phyloP scores from a whole-genome alignment of 2,888 invertebrate genomes.

The Pecten maximus region DNA sequence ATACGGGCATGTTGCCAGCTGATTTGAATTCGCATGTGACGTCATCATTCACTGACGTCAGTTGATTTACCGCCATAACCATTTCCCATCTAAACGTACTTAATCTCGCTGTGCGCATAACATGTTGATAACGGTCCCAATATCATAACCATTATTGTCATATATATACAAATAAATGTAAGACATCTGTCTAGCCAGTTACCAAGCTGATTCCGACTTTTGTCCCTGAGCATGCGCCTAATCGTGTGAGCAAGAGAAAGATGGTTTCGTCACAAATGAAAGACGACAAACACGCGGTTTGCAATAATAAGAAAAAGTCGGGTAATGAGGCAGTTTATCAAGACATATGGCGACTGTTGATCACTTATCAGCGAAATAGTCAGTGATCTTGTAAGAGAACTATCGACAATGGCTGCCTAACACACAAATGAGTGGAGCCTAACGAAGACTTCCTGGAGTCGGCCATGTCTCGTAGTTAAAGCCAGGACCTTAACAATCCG shows the following conservation, averaged over 20 bases:
- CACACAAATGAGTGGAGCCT: background rate
- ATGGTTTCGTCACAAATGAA: background rate
- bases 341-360: background rate
- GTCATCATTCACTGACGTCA: too few relatives aligned
- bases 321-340: background rate
- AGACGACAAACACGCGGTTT: background rate
- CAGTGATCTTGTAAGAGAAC: background rate
- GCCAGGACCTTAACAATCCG: background rate
- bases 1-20: too few relatives aligned
- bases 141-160: background rate
- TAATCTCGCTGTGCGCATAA: background rate
- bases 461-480: background rate
- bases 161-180: background rate
- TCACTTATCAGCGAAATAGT: background rate
- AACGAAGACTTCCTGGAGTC: background rate
- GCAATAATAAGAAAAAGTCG: background rate
- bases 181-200: background rate
- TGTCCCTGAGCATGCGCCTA: background rate
- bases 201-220: background rate
- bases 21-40: too few relatives aligned
- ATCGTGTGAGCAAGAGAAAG: background rate
- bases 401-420: background rate
- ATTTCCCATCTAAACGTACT: background rate
- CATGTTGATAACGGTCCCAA: background rate
- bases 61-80: too few relatives aligned